Evolutionary conservation across 2,888 invertebrate species (phyloP).

Genomic region (Pollenia angustigena): DNA sequence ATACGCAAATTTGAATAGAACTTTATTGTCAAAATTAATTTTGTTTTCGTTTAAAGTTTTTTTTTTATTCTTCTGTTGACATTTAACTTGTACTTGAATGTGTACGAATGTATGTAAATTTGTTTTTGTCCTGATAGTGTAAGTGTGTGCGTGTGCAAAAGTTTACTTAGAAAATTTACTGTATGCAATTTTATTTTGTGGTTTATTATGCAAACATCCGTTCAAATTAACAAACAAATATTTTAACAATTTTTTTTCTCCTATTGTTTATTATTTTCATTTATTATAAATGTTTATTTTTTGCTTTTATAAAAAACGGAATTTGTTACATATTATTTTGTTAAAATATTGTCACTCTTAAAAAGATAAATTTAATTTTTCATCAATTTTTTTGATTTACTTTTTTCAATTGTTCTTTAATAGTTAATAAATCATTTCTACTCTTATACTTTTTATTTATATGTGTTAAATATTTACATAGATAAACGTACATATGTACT

Average conservation of each 20-base stretch:
- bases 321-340: slow-evolving; percentile 10
- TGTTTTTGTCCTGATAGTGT: background rate
- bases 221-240: slow-evolving; percentile 67
- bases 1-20: slow-evolving; percentile 54
- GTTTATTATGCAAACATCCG: slow-evolving; percentile 66
- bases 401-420: slow-evolving; percentile 60
- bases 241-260: slow-evolving; percentile 9
- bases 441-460: slow-evolving; percentile 48
- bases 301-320: background rate
- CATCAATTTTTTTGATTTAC: slow-evolving; percentile 52
- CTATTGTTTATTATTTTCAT: background rate
- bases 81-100: slow-evolving; percentile 43
- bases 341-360: background rate
- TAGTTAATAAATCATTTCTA: slow-evolving; percentile 69
- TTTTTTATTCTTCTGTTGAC: slow-evolving; percentile 43
- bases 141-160: background rate
- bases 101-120: background rate
- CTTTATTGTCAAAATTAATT: slow-evolving; percentile 74
- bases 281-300: slow-evolving; percentile 3
- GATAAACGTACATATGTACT: background rate
- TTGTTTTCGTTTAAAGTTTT: slow-evolving; percentile 64
- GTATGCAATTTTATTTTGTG: slow-evolving; percentile 66
- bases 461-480: slow-evolving; percentile 1
- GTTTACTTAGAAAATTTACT: slow-evolving; percentile 58
- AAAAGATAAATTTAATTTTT: slow-evolving; percentile 51